Evolutionary conservation across 2,113 vertebrate genomes (phyloP).

Genomic region (Heteronetta atricapilla): DNA sequence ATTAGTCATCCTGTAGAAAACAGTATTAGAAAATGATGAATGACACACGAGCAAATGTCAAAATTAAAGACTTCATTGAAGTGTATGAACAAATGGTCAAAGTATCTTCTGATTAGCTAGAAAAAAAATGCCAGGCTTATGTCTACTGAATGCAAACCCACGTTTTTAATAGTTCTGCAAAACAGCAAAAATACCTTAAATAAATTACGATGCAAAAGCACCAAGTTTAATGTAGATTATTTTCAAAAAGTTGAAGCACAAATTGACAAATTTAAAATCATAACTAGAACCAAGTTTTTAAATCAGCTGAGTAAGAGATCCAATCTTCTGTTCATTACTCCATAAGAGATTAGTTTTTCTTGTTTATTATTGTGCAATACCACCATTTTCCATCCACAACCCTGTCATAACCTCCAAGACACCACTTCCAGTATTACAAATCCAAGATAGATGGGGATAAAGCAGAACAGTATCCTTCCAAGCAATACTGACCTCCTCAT

Average conservation of each 20-base stretch:
- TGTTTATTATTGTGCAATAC: not conserved
- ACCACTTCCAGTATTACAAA: not conserved
- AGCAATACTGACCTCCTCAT: not conserved
- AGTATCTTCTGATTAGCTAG: not conserved
- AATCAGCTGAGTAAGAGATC: not conserved
- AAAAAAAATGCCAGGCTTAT: not conserved
- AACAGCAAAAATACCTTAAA: not conserved
- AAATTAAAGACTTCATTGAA: not conserved
- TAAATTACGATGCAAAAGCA: not conserved
- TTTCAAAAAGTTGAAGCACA: not conserved
- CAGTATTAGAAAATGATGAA: not conserved
- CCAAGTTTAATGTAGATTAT: not conserved
- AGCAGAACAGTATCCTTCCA: not conserved
- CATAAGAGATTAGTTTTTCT: not conserved
- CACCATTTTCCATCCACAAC: not conserved
- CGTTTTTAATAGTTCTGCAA: not conserved
- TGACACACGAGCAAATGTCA: not conserved
- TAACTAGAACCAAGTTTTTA: not conserved
- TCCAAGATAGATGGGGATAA: not conserved
- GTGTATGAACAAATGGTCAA: not conserved
- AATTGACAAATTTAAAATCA: not conserved
- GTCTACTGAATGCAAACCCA: not conserved
- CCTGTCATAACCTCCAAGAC: not conserved
- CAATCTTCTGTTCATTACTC: not conserved
- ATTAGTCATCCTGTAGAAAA: not conserved